phyloP scores from a whole-genome alignment of 2,888 invertebrate genomes.

The Poecilobothrus nobilitatus region DNA sequence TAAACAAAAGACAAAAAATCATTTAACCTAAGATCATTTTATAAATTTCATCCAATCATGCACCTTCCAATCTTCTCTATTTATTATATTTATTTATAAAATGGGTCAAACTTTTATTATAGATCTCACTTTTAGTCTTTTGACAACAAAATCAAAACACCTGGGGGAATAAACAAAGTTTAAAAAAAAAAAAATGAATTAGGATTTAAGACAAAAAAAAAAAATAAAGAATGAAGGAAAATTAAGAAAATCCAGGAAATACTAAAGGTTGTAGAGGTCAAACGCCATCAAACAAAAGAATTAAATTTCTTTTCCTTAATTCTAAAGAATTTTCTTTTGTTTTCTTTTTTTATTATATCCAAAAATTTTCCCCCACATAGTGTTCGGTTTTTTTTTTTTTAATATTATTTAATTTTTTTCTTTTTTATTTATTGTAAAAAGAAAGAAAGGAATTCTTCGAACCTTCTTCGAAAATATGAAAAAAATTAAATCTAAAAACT shows the following conservation, averaged over 20 bases:
- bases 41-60: background rate
- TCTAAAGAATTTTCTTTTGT: background rate
- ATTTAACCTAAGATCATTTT: background rate
- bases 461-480: no score
- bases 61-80: background rate
- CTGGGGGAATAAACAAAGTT: no score
- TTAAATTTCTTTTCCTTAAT: background rate
- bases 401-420: no score
- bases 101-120: background rate
- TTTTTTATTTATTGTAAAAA: no score
- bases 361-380: no score
- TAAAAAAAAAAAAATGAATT: background rate
- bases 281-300: slow-evolving; percentile 2
- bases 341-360: no score
- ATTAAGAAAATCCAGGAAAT: background rate
- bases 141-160: no score
- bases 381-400: no score
- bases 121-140: background rate
- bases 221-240: background rate
- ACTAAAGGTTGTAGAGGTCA: background rate
- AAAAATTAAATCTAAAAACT: no score
- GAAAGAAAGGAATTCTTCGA: no score
- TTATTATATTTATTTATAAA: background rate
- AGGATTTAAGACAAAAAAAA: background rate
- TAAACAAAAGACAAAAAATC: background rate